Conservation (phyloP, 2,888 invertebrate genomes). For the Lasioglossum oenotherae region DNA sequence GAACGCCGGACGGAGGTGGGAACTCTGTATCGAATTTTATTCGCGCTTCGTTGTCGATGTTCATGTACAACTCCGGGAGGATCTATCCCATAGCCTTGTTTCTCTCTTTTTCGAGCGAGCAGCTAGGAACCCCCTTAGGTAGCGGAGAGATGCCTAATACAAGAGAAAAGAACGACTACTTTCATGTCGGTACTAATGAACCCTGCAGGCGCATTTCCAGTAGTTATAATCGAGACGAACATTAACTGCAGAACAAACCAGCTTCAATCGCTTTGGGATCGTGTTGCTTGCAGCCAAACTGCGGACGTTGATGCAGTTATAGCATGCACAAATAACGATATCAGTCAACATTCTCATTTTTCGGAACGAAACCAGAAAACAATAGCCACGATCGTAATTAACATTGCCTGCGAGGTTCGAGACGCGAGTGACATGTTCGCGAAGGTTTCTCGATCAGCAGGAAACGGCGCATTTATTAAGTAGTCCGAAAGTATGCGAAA, state of each 20-base stretch:
- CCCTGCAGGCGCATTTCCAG: neutral
- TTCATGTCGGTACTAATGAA: neutral
- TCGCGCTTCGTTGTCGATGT: conserved; percentile 69
- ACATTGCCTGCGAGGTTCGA: neutral
- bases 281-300: neutral
- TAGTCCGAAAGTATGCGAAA: conserved; percentile 28
- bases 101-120: conserved; percentile 54
- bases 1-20: conserved; percentile 18
- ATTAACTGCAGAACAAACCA: neutral
- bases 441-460: conserved; percentile 34
- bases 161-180: neutral
- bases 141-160: conserved; percentile 5
- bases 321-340: neutral
- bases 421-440: neutral
- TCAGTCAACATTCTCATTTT: neutral
- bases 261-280: neutral
- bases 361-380: neutral
- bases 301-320: neutral
- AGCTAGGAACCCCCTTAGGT: conserved; percentile 15
- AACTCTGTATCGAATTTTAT: conserved; percentile 61
- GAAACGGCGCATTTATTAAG: conserved; percentile 52
- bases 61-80: conserved; percentile 62
- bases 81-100: conserved; percentile 64
- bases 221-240: neutral
- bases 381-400: neutral